phyloP scores from a whole-genome alignment of 2,888 invertebrate genomes.

The Chrysolina americana region DNA sequence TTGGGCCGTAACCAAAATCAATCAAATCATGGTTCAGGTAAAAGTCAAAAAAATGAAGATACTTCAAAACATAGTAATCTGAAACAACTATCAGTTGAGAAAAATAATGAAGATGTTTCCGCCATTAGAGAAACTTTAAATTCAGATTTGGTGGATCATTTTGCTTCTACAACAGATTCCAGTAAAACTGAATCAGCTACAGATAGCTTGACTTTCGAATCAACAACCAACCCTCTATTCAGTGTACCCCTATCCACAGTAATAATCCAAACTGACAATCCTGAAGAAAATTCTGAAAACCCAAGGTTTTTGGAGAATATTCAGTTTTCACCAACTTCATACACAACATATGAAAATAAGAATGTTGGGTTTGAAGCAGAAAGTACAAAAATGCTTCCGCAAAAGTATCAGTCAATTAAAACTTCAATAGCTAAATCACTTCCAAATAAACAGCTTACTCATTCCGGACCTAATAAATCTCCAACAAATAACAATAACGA shows the following conservation, averaged over 20 bases:
- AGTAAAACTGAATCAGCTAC: neutral
- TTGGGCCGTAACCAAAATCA: neutral
- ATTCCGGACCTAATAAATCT: neutral
- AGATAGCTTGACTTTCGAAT: neutral
- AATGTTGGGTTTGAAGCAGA: neutral
- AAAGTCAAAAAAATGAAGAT: neutral
- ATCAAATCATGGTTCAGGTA: neutral
- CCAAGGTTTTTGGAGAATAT: neutral
- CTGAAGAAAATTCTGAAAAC: neutral
- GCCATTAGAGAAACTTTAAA: neutral
- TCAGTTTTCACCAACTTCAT: neutral
- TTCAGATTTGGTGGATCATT: neutral
- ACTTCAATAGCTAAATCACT: neutral
- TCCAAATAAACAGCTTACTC: neutral
- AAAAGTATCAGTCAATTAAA: neutral
- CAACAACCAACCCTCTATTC: neutral
- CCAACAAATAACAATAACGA: neutral
- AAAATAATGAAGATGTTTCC: neutral
- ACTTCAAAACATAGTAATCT: neutral
- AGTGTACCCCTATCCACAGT: neutral
- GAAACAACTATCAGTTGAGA: neutral
- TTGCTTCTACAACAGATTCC: no score
- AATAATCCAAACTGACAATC: neutral
- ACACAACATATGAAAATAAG: neutral
- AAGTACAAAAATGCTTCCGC: neutral